Conservation (phyloP, 2,113 vertebrate genomes). For the Pedionomus torquatus region DNA sequence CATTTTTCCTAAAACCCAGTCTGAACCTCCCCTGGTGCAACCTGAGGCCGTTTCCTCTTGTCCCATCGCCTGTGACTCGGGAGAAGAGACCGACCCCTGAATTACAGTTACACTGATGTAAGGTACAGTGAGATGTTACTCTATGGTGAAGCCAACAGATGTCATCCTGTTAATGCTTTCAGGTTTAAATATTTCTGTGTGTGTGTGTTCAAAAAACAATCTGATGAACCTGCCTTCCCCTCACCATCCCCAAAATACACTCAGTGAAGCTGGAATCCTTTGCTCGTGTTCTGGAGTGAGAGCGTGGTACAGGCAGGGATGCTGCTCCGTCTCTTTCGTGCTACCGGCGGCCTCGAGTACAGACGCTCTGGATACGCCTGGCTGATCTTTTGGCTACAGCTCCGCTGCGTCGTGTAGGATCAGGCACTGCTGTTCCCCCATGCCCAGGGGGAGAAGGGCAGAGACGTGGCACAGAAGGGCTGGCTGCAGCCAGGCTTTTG, state of each 20-base stretch:
- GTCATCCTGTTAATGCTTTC: not conserved
- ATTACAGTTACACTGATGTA: not conserved
- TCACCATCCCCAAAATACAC: not conserved
- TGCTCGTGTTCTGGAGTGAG: not conserved
- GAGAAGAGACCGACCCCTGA: too few species aligned
- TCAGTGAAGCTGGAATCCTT: not conserved
- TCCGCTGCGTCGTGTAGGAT: not conserved
- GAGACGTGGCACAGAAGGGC: not conserved
- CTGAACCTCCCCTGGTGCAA: too few species aligned
- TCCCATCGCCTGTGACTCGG: too few species aligned
- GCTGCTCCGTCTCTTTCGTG: not conserved
- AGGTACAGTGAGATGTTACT: not conserved
- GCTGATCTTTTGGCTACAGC: not conserved
- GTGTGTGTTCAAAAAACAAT: not conserved
- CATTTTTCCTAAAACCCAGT: too few species aligned
- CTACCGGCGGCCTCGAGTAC: not conserved
- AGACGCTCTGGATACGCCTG: not conserved
- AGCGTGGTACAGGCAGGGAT: not conserved
- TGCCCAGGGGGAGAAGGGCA: not conserved
- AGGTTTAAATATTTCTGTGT: not conserved
- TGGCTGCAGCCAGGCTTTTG: not conserved
- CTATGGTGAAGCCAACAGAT: not conserved
- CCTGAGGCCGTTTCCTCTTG: too few species aligned
- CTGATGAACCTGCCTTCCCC: not conserved
- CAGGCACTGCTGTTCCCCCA: not conserved